Evolutionary conservation across 2,888 invertebrate species (phyloP), one percentile per base, ranked within the genome.

Genomic region (Nineta flava): DNA sequence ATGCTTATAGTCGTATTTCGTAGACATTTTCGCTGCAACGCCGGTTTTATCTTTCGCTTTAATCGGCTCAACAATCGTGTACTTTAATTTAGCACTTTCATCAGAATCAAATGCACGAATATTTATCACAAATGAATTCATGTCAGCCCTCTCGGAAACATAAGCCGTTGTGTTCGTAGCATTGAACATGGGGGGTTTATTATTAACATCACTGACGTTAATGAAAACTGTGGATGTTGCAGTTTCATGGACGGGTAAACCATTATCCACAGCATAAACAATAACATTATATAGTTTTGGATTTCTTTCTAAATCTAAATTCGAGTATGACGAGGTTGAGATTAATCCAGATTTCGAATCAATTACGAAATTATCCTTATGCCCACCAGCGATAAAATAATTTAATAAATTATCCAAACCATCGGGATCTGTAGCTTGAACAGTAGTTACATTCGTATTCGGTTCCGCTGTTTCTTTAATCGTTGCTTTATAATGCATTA

Each of bases 151-250:
- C 61, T 85, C 85, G 0, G 83, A 83, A 5, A 85, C 77, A 56
- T 85, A 83, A 19, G 80, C 78, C 0, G 77, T 73, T 48, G 75
- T 75, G 54, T 77, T 78, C 5, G 69, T 65, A 45, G 73, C 71
- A 48, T 74, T 79, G 56, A 91, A 90, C 52, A 71, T 75, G 0
- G 91, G 91, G 13, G 85, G 77, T 59, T 88, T 88, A 60, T 91
- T 85, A 57, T 90, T 90, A 0, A 85, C 81, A 57, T 86, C 86
- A 56, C 78, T 71, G 3, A 87, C 76, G 41, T 75, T 79, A 2
- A 87, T 78, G 50, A 76, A 80, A 1, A 81, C 82, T 0, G 81
- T 83, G 0, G 86, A 79, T 0, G 84, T 83, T 0, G 85, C 86
- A 0, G 86, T 86, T 68, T 85, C 84, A 9, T 79, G 79, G 17